A percentile compares a stretch with the other conserved stretches of the same genome.
Conservation (phyloP, 2,113 vertebrate genomes). For the Toxotes chatareus region DNA sequence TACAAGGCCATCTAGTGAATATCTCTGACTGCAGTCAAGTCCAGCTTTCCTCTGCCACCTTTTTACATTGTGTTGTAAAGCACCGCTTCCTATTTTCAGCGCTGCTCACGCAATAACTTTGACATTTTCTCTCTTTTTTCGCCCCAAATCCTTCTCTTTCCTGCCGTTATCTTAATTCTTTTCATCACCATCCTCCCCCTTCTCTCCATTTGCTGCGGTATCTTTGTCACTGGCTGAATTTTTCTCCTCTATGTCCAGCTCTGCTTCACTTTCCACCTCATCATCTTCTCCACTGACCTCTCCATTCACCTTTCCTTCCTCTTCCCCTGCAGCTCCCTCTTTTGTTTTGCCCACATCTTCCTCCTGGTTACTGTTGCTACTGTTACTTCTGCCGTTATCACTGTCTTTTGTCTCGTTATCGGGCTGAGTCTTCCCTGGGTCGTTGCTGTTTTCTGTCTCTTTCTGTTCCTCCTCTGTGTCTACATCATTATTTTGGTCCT, state of each 20-base stretch:
- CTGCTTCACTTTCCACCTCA: conserved; percentile 52
- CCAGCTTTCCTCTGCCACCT: not conserved
- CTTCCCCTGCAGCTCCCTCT: conserved; percentile 21
- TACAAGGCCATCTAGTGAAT: conserved; percentile 10
- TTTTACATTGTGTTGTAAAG: not conserved
- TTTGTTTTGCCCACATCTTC: conserved; percentile 39
- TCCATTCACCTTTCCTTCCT: conserved; percentile 53
- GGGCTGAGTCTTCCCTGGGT: conserved; percentile 37
- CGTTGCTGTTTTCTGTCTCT: conserved; percentile 60
- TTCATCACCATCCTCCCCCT: conserved; percentile 21
- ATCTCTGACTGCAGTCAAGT: not conserved
- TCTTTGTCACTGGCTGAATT: conserved; percentile 8
- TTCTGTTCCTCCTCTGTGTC: conserved; percentile 62
- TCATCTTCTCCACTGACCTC: conserved; percentile 66
- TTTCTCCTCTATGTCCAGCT: conserved; percentile 42
- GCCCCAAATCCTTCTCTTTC: conserved; percentile 7
- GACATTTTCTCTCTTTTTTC: conserved; percentile 16
- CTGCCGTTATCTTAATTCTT: conserved; percentile 17
- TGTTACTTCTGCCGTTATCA: conserved; percentile 11
- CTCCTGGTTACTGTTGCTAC: conserved; percentile 54
- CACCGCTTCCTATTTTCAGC: conserved; percentile 4
- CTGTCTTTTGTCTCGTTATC: conserved; percentile 60
- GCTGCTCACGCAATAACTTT: not conserved
- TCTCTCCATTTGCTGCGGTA: conserved; percentile 49
- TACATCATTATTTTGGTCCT: conserved; percentile 60